Percentiles rank a stretch among this genome's conserved stretches.
Evolutionary conservation across 2,797 vertebrate genomes (phyloP).

Genomic region (Myotis findleyi): DNA sequence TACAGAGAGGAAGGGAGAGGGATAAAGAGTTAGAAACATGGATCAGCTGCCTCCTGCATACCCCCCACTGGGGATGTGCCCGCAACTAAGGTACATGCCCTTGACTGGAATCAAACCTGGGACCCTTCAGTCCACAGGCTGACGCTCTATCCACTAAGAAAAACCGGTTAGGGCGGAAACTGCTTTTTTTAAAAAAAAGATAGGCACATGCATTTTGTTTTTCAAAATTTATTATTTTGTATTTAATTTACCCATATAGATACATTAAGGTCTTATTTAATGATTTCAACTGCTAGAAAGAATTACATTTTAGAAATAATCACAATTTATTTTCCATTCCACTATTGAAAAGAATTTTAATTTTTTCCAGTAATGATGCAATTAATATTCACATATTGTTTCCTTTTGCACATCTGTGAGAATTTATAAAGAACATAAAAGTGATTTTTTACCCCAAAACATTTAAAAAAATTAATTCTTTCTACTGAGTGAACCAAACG

Average conservation of each 20-base stretch:
- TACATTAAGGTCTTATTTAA: slow-evolving; percentile 14
- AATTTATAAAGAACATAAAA: slow-evolving; percentile 25
- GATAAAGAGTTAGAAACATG: no score
- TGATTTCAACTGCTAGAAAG: not conserved
- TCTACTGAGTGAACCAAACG: not conserved
- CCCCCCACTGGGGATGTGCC: no score
- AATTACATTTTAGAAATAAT: slow-evolving; percentile 42
- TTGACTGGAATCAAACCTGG: no score
- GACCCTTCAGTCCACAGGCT: no score
- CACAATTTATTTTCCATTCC: not conserved
- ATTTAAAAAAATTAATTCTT: not conserved
- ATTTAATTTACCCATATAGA: not conserved
- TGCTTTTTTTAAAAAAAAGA: not conserved
- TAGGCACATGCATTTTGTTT: not conserved
- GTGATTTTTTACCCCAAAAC: not conserved
- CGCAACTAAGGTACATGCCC: no score
- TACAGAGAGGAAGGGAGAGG: no score
- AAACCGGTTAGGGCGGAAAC: not conserved
- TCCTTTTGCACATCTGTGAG: not conserved
- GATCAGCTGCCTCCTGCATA: no score
- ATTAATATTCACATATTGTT: not conserved
- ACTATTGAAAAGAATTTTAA: slow-evolving; percentile 46
- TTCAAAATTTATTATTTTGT: slow-evolving; percentile 10
- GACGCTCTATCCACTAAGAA: no score
- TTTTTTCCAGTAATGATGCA: slow-evolving; percentile 28